Evolutionary conservation across 2,888 invertebrate genomes (phyloP).

Genomic region (Geotrupes spiniger): DNA sequence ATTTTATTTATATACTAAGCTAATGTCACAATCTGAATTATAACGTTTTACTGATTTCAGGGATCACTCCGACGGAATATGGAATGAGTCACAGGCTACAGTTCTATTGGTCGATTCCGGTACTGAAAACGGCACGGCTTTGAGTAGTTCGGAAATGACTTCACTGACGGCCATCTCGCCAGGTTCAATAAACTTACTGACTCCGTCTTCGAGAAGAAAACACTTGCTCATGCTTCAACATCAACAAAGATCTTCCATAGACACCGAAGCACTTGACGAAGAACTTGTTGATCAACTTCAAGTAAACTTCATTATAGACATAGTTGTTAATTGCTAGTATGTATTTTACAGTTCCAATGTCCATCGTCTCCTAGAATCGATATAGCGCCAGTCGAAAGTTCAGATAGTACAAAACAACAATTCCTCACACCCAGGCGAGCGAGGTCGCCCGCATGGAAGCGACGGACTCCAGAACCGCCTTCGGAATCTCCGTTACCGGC

Average conservation of each 20-base stretch:
- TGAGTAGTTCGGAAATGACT: slow-evolving; percentile 52
- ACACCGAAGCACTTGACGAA: slow-evolving; percentile 77
- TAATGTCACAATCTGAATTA: too few species aligned
- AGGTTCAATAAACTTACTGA: slow-evolving; percentile 61
- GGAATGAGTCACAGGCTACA: slow-evolving; percentile 88
- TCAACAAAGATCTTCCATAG: slow-evolving; percentile 82
- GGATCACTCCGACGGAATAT: slow-evolving; percentile 83
- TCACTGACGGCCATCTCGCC: slow-evolving; percentile 51
- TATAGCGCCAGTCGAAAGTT: slow-evolving; percentile 22
- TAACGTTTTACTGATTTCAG: slow-evolving; percentile 43
- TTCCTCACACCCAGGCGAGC: slow-evolving; percentile 32
- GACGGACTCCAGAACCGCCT: slow-evolving; percentile 29
- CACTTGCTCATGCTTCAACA: slow-evolving; percentile 75
- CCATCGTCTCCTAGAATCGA: slow-evolving; percentile 26
- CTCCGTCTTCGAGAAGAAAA: slow-evolving; percentile 76
- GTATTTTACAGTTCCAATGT: slow-evolving; percentile 24
- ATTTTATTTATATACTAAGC: too few species aligned
- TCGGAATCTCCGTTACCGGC: slow-evolving; percentile 45
- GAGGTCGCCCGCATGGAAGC: slow-evolving; percentile 31
- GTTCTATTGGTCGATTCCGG: slow-evolving; percentile 73
- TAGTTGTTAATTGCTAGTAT: not conserved
- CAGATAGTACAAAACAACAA: slow-evolving; percentile 30
- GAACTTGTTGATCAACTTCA: slow-evolving; percentile 65
- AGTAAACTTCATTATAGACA: slow-evolving; percentile 39
- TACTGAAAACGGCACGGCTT: slow-evolving; percentile 62